Evolutionary conservation across 2,113 vertebrate genomes (phyloP).

Genomic region (Nanorana parkeri): DNA sequence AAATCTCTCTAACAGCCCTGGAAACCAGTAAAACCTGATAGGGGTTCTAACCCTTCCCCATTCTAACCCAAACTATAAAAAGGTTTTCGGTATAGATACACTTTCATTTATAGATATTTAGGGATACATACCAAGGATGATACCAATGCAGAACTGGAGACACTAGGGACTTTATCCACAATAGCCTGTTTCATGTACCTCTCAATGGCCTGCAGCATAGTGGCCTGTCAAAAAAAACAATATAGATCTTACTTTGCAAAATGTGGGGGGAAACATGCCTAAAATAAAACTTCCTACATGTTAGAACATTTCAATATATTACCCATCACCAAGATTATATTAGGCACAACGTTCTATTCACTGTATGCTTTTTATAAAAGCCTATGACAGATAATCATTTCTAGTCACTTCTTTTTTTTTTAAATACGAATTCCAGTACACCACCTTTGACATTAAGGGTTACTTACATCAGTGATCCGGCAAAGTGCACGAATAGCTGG

Average conservation of each 20-base stretch:
- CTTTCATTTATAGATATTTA: no score
- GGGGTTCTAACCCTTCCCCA: no score
- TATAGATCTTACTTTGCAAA: background rate
- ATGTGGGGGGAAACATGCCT: background rate
- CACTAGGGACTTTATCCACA: conserved; percentile 94
- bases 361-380: no score
- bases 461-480: conserved; percentile 95
- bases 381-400: no score
- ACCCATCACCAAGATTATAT: no score
- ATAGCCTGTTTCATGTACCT: conserved; percentile 99
- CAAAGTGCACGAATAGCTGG: conserved; percentile 95
- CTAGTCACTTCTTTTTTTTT: background rate
- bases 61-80: no score
- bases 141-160: conserved; percentile 94
- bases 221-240: conserved; percentile 76
- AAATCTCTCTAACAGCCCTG: no score
- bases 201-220: conserved; percentile 96
- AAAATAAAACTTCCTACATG: background rate
- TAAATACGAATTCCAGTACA: background rate
- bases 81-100: no score
- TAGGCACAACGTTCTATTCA: no score
- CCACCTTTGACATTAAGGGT: background rate
- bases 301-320: background rate
- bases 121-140: conserved; percentile 87
- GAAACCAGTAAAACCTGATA: no score